These are phyloP conservation scores for Netelia virgata DNA, from an alignment of 2,888 invertebrate species.

Conservation along the genomic window DNA sequence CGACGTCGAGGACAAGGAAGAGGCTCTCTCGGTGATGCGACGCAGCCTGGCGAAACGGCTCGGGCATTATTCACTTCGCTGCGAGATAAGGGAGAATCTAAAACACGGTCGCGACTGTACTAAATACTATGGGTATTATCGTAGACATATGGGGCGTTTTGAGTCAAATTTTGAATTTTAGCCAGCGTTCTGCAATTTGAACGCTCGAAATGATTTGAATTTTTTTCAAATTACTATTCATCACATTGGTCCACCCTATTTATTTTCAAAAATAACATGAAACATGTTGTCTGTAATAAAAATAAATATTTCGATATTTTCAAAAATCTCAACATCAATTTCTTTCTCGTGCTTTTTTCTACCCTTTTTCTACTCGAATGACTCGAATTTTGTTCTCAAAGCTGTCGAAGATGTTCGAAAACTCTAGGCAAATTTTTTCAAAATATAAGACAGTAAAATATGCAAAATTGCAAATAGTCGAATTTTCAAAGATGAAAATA, in stretches of 20 bases:
- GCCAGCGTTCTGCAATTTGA: not conserved
- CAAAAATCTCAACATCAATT: too few relatives aligned
- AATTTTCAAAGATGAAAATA: not conserved
- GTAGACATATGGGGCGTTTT: conserved; percentile 4
- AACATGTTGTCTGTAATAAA: too few relatives aligned
- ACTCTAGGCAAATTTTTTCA: not conserved
- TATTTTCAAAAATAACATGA: too few relatives aligned
- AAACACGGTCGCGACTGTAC: conserved; percentile 59
- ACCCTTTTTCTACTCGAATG: too few relatives aligned
- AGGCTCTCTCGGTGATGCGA: not conserved
- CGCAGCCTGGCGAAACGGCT: conserved; percentile 47
- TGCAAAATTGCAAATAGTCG: not conserved
- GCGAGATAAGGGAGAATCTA: conserved; percentile 61
- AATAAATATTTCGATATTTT: too few relatives aligned
- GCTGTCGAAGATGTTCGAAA: too few relatives aligned
- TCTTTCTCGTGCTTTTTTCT: too few relatives aligned
- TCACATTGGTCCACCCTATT: too few relatives aligned
- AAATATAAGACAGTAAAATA: not conserved
- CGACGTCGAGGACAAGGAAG: conserved; percentile 6
- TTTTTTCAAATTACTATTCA: too few relatives aligned
- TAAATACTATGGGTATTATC: conserved; percentile 43
- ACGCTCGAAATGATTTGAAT: too few relatives aligned
- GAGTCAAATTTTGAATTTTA: not conserved
- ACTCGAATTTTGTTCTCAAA: not conserved
- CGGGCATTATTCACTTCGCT: conserved; percentile 61